Conservation (phyloP, 2,797 vertebrate species). For the Peromyscus melanophrys region DNA sequence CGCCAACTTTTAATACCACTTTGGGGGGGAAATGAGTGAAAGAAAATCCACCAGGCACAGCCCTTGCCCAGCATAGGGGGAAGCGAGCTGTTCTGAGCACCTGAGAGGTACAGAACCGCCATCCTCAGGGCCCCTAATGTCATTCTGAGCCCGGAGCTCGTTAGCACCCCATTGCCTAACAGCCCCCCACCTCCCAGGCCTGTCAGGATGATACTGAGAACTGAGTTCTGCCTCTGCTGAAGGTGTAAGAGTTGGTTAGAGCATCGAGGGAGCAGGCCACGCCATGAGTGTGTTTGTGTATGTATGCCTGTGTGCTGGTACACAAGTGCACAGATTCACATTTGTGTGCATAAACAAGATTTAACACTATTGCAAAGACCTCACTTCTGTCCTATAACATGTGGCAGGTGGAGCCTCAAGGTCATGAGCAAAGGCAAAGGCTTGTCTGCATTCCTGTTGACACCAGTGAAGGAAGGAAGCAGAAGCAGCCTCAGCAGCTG, state of each 20-base stretch:
- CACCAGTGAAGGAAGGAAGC: neutral
- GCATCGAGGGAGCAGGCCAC: accelerated
- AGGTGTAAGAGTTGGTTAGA: accelerated
- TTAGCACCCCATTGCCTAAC: constrained; percentile 86
- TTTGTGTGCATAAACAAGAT: neutral
- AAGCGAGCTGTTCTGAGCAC: constrained; percentile 83
- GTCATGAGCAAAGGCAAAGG: neutral
- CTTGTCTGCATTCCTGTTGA: neutral
- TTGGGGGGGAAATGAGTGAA: constrained; percentile 85
- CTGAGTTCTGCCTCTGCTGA: neutral
- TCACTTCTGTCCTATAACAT: neutral
- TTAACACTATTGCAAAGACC: neutral
- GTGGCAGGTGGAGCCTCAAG: neutral
- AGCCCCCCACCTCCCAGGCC: constrained; percentile 59
- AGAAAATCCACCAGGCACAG: constrained; percentile 84
- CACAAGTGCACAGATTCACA: neutral
- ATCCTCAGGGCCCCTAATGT: constrained; percentile 83
- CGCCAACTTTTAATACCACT: constrained; percentile 87
- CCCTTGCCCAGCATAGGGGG: constrained; percentile 79
- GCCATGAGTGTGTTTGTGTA: too few species aligned
- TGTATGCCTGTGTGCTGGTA: neutral
- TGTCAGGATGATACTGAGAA: neutral
- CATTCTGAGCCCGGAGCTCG: constrained; percentile 85
- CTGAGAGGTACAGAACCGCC: constrained; percentile 86
- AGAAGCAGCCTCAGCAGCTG: neutral